These are phyloP conservation scores for Heliconius hermathena DNA, from an alignment of 1,140 invertebrate species.

Conservation along the genomic window DNA sequence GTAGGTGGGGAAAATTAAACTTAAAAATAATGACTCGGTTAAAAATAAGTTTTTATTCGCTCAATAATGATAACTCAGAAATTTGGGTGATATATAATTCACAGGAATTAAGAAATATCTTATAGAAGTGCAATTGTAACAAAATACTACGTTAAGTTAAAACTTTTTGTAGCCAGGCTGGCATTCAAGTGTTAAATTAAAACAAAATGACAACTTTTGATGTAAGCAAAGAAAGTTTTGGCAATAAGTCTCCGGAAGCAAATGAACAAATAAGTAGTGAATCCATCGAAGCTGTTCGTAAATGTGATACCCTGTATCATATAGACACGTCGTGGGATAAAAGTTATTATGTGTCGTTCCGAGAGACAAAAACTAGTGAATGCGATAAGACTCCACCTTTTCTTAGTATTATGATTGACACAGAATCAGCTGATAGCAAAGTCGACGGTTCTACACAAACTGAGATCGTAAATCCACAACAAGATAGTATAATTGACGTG, in stretches of 20 bases:
- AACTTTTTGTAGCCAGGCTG: background rate
- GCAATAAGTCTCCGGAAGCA: constrained; percentile 34
- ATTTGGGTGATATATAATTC: background rate
- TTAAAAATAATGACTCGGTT: background rate
- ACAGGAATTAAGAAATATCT: background rate
- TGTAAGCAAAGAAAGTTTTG: constrained; percentile 49
- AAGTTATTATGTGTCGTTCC: constrained; percentile 52
- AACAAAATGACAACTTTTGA: constrained; percentile 37
- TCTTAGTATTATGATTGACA: constrained; percentile 59
- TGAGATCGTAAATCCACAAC: constrained; percentile 45
- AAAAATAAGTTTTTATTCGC: background rate
- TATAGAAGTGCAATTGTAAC: background rate
- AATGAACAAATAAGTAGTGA: constrained; percentile 46
- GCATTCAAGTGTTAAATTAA: constrained; percentile 4
- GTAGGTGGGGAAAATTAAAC: background rate
- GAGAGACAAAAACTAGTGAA: constrained; percentile 50
- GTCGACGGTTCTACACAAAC: constrained; percentile 60
- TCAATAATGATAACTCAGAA: background rate
- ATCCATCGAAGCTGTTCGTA: constrained; percentile 66
- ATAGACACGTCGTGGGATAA: constrained; percentile 68
- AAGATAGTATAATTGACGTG: constrained; percentile 50
- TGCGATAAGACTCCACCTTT: constrained; percentile 58
- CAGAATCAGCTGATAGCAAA: constrained; percentile 46
- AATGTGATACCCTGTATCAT: constrained; percentile 51
- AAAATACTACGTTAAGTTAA: background rate